Conservation (phyloP, 2,888 invertebrate species). For the Endomychus coccineus region DNA sequence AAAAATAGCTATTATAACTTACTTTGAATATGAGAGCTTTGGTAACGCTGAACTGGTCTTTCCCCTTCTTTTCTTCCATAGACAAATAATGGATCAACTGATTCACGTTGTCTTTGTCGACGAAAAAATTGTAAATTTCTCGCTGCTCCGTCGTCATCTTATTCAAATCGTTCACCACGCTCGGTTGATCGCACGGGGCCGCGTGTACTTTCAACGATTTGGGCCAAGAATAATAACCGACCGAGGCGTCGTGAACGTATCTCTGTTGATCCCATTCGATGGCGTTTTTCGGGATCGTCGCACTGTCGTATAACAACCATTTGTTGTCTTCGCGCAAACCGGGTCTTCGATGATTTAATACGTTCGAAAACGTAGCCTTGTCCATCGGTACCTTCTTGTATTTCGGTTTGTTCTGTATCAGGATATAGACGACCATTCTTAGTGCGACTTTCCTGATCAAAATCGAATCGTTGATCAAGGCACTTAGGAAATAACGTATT, state of each 20-base stretch:
- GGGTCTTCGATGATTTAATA: constrained; percentile 27
- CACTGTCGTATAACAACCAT: constrained; percentile 65
- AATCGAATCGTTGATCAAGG: constrained; percentile 70
- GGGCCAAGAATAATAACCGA: constrained; percentile 51
- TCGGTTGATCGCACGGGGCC: constrained; percentile 57
- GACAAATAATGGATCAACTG: constrained; percentile 65
- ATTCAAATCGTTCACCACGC: constrained; percentile 42
- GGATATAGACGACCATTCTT: constrained; percentile 53
- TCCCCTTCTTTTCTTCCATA: constrained; percentile 80
- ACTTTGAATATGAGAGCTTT: constrained; percentile 70
- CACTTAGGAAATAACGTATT: constrained; percentile 56
- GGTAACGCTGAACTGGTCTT: constrained; percentile 67
- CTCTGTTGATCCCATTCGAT: constrained; percentile 68
- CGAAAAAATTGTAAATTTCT: constrained; percentile 61
- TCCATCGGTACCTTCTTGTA: constrained; percentile 55
- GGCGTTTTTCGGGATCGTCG: constrained; percentile 52
- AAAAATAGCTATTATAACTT: constrained; percentile 20
- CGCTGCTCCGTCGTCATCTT: constrained; percentile 58
- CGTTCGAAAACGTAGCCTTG: constrained; percentile 41
- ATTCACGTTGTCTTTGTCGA: constrained; percentile 56
- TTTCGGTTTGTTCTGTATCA: constrained; percentile 65
- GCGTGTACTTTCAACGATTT: constrained; percentile 56
- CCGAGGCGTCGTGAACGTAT: constrained; percentile 59
- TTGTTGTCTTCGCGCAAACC: constrained; percentile 63
- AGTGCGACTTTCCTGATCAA: constrained; percentile 67